Percentiles rank a stretch among this genome's conserved stretches.
Conservation (phyloP, 2,797 vertebrate species). For the Pantherophis vulpinus region DNA sequence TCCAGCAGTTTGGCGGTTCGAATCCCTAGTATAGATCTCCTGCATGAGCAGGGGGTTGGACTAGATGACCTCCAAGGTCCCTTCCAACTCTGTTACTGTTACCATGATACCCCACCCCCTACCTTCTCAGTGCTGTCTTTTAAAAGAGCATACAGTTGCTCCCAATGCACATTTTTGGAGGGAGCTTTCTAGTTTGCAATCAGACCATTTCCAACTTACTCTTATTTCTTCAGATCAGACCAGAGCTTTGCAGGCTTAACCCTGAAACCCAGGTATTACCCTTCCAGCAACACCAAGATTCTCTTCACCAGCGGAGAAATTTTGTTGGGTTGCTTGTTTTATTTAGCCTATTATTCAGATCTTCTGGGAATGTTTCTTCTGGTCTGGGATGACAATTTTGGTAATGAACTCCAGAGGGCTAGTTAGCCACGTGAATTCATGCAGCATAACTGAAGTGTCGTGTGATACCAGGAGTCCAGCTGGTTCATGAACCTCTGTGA, state of each 20-base stretch:
- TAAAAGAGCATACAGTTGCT: slow-evolving; percentile 35
- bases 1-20: too few relatives aligned
- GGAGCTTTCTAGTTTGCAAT: slow-evolving; percentile 48
- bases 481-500: background rate
- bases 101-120: slow-evolving; percentile 32
- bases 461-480: background rate
- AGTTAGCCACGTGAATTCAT: background rate
- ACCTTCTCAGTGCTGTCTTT: slow-evolving; percentile 50
- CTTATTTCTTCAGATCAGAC: slow-evolving; percentile 10
- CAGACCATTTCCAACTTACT: slow-evolving; percentile 2
- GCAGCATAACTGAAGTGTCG: background rate
- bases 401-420: background rate
- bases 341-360: background rate
- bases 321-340: background rate
- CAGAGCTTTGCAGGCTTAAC: background rate
- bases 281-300: background rate
- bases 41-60: too few relatives aligned
- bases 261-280: background rate
- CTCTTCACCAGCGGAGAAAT: background rate
- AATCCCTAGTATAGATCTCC: too few relatives aligned
- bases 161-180: background rate
- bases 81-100: too few relatives aligned
- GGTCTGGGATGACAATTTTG: background rate
- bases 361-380: background rate
- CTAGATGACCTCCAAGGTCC: too few relatives aligned